phyloP scores from a whole-genome alignment of 2,888 invertebrate genomes.

The Drosophila hamatofila region DNA sequence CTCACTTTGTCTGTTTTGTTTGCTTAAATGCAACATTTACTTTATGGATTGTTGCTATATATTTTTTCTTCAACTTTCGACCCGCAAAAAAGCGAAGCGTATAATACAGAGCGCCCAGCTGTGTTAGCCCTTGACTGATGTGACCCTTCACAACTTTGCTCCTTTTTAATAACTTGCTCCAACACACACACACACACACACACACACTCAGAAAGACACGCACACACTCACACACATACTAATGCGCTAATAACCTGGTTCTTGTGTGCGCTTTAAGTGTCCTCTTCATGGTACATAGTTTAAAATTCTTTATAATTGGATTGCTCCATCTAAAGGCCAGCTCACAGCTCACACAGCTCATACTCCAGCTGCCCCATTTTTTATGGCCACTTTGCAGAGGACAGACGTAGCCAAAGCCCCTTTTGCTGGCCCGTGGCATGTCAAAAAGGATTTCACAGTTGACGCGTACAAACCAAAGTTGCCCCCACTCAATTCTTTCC shows the following conservation, averaged over 20 bases:
- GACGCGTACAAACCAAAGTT: constrained; percentile 78
- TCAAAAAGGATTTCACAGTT: constrained; percentile 81
- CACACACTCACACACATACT: constrained; percentile 27
- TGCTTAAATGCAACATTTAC: constrained; percentile 80
- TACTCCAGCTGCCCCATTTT: constrained; percentile 56
- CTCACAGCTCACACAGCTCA: constrained; percentile 21
- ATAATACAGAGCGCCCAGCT: constrained; percentile 69
- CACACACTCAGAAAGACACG: constrained; percentile 13
- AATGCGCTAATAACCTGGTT: constrained; percentile 76
- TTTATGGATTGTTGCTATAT: constrained; percentile 80
- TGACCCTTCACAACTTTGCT: constrained; percentile 75
- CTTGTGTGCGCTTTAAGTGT: constrained; percentile 73
- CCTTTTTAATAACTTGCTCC: constrained; percentile 74
- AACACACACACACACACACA: constrained; percentile 38
- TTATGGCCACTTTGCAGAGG: constrained; percentile 65
- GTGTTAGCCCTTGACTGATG: constrained; percentile 77
- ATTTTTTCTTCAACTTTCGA: constrained; percentile 78
- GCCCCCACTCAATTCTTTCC: constrained; percentile 4
- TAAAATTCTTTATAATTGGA: constrained; percentile 80
- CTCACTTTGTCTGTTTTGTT: constrained; percentile 60
- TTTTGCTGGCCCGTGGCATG: constrained; percentile 50
- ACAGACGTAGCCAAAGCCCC: constrained; percentile 40
- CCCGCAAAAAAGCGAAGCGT: constrained; percentile 65
- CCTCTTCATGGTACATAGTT: constrained; percentile 79
- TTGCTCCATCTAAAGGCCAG: constrained; percentile 66